These are phyloP conservation scores for Andrena flavipes DNA, from an alignment of 2,888 invertebrate genomes.

Conservation along the genomic window DNA sequence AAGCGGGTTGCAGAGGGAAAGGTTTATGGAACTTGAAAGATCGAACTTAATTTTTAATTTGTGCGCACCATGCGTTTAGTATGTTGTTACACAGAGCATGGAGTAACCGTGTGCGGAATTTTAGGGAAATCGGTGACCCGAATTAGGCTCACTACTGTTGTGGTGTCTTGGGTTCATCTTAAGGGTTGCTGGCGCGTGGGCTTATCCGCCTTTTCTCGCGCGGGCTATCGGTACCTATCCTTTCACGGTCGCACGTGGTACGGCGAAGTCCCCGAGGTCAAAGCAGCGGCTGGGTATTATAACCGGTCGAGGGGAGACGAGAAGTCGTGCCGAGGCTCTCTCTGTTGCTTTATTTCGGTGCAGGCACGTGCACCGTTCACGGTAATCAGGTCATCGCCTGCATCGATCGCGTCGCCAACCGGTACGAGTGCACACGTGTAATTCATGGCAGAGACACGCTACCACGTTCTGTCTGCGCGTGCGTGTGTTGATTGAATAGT, in stretches of 20 bases:
- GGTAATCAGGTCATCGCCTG: constrained; percentile 74
- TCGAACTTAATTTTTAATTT: no score
- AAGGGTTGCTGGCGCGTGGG: background rate
- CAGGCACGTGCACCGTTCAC: constrained; percentile 69
- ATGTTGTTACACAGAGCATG: background rate
- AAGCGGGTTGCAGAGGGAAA: no score
- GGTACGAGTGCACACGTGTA: constrained; percentile 56
- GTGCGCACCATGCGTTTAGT: no score
- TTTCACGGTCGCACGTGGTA: constrained; percentile 65
- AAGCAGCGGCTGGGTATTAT: constrained; percentile 26
- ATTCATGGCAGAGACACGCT: constrained; percentile 24
- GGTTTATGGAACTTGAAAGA: no score
- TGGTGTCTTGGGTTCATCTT: background rate
- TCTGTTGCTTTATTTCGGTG: constrained; percentile 68
- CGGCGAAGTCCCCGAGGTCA: constrained; percentile 63
- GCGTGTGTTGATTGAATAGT: background rate
- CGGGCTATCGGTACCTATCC: constrained; percentile 39
- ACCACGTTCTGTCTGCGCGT: background rate
- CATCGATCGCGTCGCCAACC: constrained; percentile 68
- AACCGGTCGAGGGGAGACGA: constrained; percentile 35
- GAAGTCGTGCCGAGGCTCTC: constrained; percentile 40
- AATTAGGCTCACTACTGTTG: no score
- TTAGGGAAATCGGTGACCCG: no score
- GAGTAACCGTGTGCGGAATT: background rate
- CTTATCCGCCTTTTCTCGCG: constrained; percentile 4